A percentile compares a stretch with the other conserved stretches of the same genome.
Conservation (phyloP, 2,113 vertebrate genomes). For the Merops nubicus region DNA sequence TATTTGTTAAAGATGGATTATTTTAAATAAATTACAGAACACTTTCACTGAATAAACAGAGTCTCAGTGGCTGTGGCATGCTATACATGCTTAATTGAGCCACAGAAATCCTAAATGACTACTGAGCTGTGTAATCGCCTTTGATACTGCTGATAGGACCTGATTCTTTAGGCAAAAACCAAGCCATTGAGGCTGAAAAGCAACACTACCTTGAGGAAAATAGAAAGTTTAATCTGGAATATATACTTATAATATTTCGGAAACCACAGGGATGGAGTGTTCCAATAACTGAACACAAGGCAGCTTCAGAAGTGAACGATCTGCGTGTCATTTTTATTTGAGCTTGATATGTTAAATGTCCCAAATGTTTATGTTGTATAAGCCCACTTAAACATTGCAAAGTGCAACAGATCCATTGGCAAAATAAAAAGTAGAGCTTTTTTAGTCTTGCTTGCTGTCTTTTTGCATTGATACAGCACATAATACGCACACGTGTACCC, state of each 20-base stretch:
- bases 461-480: constrained; percentile 20
- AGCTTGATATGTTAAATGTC: constrained; percentile 84
- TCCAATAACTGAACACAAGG: constrained; percentile 89
- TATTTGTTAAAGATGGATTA: constrained; percentile 99
- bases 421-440: constrained; percentile 58
- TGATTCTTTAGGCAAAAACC: constrained; percentile 83
- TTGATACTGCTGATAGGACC: constrained; percentile 90
- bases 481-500: background rate
- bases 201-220: constrained; percentile 78
- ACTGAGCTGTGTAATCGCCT: constrained; percentile 86
- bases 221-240: constrained; percentile 82
- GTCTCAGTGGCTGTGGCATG: constrained; percentile 90
- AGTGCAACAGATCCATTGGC: constrained; percentile 73
- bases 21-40: constrained; percentile 99
- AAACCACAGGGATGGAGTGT: constrained; percentile 82
- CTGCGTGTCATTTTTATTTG: constrained; percentile 76
- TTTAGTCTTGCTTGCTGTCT: constrained; percentile 17
- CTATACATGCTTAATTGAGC: constrained; percentile 89
- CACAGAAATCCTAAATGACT: constrained; percentile 94
- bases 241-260: constrained; percentile 87
- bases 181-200: constrained; percentile 82
- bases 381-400: constrained; percentile 75
- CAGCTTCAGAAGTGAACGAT: constrained; percentile 84
- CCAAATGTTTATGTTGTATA: constrained; percentile 74
- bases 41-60: constrained; percentile 99